phyloP scores from a whole-genome alignment of 2,113 vertebrate species.

The Phalacrocorax pelagicus region DNA sequence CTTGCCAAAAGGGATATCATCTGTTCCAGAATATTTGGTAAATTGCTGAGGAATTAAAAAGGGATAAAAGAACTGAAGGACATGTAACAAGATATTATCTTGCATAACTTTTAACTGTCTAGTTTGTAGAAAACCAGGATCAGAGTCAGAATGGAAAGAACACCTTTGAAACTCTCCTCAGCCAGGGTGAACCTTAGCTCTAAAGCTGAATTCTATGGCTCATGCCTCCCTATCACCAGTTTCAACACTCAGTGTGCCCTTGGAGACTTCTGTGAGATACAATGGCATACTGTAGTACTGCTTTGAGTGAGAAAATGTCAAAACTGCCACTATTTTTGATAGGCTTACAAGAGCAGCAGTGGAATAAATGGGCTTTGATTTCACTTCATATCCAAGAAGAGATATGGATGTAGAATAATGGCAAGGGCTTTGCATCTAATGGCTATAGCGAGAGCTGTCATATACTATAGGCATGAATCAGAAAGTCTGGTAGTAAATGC shows the following conservation, averaged over 20 bases:
- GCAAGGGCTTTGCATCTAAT: conserved; percentile 2
- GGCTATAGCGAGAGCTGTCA: conserved; percentile 18
- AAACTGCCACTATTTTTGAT: conserved; percentile 41
- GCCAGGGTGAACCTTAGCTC: background rate
- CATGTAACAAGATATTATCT: background rate
- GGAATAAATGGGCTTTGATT: conserved; percentile 40
- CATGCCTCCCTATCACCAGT: background rate
- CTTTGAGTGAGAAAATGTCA: conserved; percentile 35
- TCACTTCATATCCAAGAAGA: conserved; percentile 26
- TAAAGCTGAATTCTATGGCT: background rate
- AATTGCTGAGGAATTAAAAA: background rate
- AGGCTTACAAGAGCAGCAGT: conserved; percentile 11
- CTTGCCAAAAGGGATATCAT: background rate
- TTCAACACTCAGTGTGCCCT: background rate
- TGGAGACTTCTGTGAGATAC: conserved; percentile 18
- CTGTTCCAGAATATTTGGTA: background rate
- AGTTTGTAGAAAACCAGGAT: background rate
- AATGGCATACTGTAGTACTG: background rate
- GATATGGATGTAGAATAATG: background rate
- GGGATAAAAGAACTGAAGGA: background rate
- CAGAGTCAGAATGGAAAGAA: background rate
- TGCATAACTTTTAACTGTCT: background rate
- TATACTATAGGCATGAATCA: background rate
- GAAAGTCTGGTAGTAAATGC: background rate
- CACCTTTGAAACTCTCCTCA: background rate